Evolutionary conservation across 2,113 vertebrate genomes (phyloP), one percentile per base, ranked within the genome.

Genomic region (Condylura cristata): DNA sequence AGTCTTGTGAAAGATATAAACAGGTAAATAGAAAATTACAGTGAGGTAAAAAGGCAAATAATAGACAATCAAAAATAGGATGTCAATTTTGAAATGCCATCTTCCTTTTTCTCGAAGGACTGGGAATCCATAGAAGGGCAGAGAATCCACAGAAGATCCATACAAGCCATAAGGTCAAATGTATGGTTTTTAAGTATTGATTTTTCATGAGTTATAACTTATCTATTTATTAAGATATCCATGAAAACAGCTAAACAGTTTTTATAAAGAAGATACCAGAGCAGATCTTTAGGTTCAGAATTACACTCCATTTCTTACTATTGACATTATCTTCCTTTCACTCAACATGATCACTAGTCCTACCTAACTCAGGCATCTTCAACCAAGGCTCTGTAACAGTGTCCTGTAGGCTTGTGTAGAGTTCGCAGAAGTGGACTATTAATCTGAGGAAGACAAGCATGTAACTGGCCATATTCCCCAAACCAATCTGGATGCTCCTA

Each of bases 11-110:
- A 53, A 32, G 26, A 71, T 3, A 12, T 6, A 10, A n/a, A 53
- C 28, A 56, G 2, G 11, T 16, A n/a, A 39, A 37, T 28, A 46
- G 20, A n/a, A 83, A 41, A n/a, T n/a, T 6, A 13, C 7, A 65
- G 30, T 0, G 0, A 24, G 3, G 14, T 1, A 9, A 86, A 86
- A 66, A 61, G 53, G 5, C 26, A 32, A 11, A 41, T 37, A 16
- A 17, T 32, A 61, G 28, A 3, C 32, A 56, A 30, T 18, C 26
- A n/a, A 24, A 17, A 0, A 30, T 34, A 37, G 41, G 32, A 75
- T 4, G 41, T 22, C 10, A 34, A 26, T 41, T 51, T 17, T 53
- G n/a, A 78, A 82, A 80, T 1, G 34, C 48, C 14, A 37, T 8
- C 56, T 58, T 58, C 3, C 24, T n/a, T 91, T 66, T 83, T 75